Evolutionary conservation across 1,140 invertebrate genomes (phyloP), one percentile per base, ranked within the genome.

Genomic region (Melanaphis sacchari): DNA sequence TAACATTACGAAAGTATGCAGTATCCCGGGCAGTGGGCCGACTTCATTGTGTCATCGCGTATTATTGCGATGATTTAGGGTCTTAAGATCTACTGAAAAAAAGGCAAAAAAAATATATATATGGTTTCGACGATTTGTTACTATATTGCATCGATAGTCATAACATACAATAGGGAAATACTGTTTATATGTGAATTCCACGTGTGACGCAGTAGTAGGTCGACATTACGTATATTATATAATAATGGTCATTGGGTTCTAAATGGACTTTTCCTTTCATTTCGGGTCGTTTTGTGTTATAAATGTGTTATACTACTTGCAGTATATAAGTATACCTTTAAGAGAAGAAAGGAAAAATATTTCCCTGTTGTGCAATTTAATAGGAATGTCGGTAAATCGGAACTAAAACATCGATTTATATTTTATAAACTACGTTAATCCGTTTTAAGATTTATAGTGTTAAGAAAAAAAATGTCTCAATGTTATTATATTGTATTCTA

Each of bases 261-360:
- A 92, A 92, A 92, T 84, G 91, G 91, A 92, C 91, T 92, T 84
- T 84, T 92, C 66, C 90, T 92, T 92, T 92, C 46, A 84, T 92
- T 81, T 26, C 4, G 52, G 54, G n/a, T 59, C 49, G 41, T 38
- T 92, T 41, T 59, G 88, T 15, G 66, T 91, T 76, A 91, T 91
- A 91, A 91, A 91, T 91, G 90, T 49, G 15, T 43, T 91, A 81
- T 43, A 2, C 66, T n/a, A 88, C 6, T 41, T 26, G 38, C 36
- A 49, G 26, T 88, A 31, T 18, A 26, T 43, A 41, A 1, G 22
- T 36, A 52, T 52, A 87, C 46, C 46, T 76, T 76, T 52, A 49
- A 36, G 59, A 36, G 22, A 46, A 81, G n/a, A 92, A 46, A 31
- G 11, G 91, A 40, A 84, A 84, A 84, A 49, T 26, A 84, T 49